A percentile compares a stretch with the other conserved stretches of the same genome.
Conservation (phyloP, 2,113 vertebrate species). For the Sylvilagus bachmani region DNA sequence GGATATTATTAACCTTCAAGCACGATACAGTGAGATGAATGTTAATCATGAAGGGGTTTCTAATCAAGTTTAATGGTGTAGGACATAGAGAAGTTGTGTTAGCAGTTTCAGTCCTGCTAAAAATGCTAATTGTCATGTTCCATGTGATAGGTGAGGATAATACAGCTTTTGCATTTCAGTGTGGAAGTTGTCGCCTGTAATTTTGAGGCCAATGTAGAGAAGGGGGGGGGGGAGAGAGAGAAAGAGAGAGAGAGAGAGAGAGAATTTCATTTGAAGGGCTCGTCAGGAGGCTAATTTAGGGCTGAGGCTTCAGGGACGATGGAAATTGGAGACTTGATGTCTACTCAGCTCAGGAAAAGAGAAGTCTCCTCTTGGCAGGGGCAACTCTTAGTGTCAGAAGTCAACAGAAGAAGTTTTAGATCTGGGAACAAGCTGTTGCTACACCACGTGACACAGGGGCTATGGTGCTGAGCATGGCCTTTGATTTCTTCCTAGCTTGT, state of each 20-base stretch:
- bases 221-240: not conserved
- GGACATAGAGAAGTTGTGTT: conserved; percentile 77
- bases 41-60: conserved; percentile 86
- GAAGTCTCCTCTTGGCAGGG: not conserved
- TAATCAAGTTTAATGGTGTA: conserved; percentile 81
- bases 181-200: conserved; percentile 71
- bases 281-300: not conserved
- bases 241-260: not conserved
- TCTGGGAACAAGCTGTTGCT: not conserved
- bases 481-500: not conserved
- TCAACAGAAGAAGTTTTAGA: not conserved
- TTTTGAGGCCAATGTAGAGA: conserved; percentile 56
- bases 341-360: not conserved
- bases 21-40: conserved; percentile 80
- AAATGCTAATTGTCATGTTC: conserved; percentile 81
- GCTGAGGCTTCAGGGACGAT: not conserved
- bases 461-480: not conserved
- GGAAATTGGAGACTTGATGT: not conserved
- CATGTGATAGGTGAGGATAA: conserved; percentile 77
- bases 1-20: conserved; percentile 86
- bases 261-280: not conserved
- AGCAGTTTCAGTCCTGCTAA: conserved; percentile 77
- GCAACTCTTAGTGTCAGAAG: not conserved
- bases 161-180: conserved; percentile 49
- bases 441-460: no score